These are phyloP conservation scores for Notamacropus eugenii DNA, from an alignment of 2,797 vertebrate species.

Conservation along the genomic window DNA sequence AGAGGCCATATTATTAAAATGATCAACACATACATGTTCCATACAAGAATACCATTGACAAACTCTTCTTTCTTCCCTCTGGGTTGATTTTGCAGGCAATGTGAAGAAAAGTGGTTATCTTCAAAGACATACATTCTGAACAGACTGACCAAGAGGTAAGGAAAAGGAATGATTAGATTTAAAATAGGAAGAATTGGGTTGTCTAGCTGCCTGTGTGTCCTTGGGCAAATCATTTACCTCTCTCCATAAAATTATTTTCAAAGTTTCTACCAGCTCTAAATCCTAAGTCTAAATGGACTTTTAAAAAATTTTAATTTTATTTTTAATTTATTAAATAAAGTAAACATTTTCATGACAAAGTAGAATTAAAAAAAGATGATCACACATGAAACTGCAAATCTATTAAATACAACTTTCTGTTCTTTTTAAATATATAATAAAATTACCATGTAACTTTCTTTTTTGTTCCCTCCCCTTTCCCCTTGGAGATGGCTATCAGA, in stretches of 20 bases:
- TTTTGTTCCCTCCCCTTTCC: neutral
- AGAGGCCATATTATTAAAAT: neutral
- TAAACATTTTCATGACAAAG: neutral
- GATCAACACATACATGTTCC: neutral
- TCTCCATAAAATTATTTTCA: neutral
- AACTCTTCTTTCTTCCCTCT: neutral
- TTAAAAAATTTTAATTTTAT: neutral
- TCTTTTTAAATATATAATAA: neutral
- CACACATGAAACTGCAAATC: neutral
- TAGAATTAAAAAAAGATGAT: neutral
- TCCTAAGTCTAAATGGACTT: neutral
- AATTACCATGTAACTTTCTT: neutral
- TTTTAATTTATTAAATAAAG: neutral
- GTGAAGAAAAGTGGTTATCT: neutral
- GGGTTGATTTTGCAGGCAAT: neutral
- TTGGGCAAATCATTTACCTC: neutral
- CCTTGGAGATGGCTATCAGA: neutral
- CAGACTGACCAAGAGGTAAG: neutral
- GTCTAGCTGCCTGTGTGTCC: neutral
- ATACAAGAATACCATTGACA: neutral
- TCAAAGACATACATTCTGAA: neutral
- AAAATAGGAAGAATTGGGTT: neutral
- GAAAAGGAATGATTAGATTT: neutral
- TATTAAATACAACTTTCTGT: neutral
- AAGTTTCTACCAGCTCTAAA: neutral